Conservation (phyloP, 37 sponge, comb jelly and placozoan genomes). For the Halisarca cf. caerulea region DNA sequence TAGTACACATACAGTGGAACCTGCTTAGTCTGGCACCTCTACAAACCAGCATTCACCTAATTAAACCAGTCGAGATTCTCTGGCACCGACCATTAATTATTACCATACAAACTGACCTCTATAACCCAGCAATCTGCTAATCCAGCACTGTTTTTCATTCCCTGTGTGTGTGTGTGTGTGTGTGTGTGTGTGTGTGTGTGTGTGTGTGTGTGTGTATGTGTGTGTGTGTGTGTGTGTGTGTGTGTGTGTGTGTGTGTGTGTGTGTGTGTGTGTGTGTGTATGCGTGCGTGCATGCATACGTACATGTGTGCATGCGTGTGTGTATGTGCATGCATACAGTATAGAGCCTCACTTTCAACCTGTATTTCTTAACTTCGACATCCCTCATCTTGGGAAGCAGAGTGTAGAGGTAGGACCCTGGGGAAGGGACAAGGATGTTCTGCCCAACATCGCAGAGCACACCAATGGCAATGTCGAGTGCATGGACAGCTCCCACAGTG, state of each 20-base stretch:
- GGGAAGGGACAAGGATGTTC: background rate
- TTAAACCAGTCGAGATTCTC: too few relatives aligned
- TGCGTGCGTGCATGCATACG: background rate
- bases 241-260: slow-evolving; percentile 25
- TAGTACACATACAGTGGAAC: background rate
- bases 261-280: slow-evolving; percentile 22
- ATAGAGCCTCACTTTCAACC: background rate
- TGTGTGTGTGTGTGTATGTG: slow-evolving; percentile 22
- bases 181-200: slow-evolving; percentile 15
- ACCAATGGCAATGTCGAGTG: background rate
- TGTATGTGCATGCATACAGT: background rate
- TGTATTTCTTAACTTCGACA: background rate
- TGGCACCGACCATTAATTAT: too few relatives aligned
- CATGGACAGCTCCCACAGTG: background rate
- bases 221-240: slow-evolving; percentile 15
- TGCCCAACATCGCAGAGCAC: slow-evolving; percentile 11
- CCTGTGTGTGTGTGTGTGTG: slow-evolving; percentile 25
- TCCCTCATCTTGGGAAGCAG: background rate
- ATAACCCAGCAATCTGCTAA: too few relatives aligned
- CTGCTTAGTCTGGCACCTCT: background rate
- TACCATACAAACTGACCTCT: too few relatives aligned
- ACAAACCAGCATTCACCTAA: too few relatives aligned
- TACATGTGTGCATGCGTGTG: background rate
- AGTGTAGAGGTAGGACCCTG: background rate
- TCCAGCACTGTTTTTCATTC: too few relatives aligned